phyloP scores from a whole-genome alignment of 2,797 vertebrate species.

The Esox lucius region DNA sequence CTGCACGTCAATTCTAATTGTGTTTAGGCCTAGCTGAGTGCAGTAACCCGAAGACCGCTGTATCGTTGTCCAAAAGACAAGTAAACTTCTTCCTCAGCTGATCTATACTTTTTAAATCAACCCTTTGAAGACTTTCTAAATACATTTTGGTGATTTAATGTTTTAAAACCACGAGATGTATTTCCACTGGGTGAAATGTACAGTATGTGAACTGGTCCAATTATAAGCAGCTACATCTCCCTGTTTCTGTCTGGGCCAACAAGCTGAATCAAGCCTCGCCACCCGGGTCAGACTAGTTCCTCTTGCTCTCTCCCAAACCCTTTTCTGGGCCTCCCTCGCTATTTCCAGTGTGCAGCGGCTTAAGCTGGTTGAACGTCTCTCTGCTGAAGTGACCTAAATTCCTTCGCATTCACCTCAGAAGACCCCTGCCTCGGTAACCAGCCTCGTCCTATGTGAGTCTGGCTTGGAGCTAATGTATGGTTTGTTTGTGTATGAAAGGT shows the following conservation, averaged over 20 bases:
- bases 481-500: constrained; percentile 61
- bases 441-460: constrained; percentile 32
- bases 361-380: constrained; percentile 73
- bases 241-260: constrained; percentile 55
- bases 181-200: constrained; percentile 46
- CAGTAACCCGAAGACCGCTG: neutral
- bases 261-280: constrained; percentile 12
- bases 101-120: neutral
- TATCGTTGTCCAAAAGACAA: neutral
- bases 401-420: constrained; percentile 77
- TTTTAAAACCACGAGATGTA: constrained; percentile 42
- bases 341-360: constrained; percentile 73
- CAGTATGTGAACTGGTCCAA: constrained; percentile 63
- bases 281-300: constrained; percentile 63
- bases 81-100: neutral
- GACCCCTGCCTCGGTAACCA: constrained; percentile 62
- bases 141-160: neutral
- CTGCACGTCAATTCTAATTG: neutral
- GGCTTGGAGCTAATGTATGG: constrained; percentile 37
- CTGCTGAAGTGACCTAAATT: constrained; percentile 78
- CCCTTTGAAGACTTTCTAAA: neutral
- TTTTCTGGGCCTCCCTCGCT: constrained; percentile 66
- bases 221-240: constrained; percentile 70
- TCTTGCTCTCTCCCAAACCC: constrained; percentile 45
- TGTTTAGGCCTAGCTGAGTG: neutral